Evolutionary conservation across 2,888 invertebrate species (phyloP).

Genomic region (Magallana nippona): DNA sequence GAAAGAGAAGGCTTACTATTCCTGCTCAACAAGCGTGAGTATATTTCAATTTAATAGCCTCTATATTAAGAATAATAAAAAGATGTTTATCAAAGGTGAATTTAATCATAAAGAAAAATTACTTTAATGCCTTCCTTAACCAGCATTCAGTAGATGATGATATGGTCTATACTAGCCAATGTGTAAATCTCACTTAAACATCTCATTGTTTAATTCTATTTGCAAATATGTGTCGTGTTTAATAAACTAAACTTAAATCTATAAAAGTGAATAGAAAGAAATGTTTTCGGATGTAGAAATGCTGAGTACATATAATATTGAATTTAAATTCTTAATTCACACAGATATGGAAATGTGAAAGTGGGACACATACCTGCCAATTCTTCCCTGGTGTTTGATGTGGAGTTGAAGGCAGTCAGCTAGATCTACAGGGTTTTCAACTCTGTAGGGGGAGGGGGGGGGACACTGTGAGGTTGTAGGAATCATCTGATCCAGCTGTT

Average conservation of each 20-base stretch:
- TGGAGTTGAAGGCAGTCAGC: constrained; percentile 91
- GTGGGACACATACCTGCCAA: constrained; percentile 89
- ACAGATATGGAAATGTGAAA: constrained; percentile 73
- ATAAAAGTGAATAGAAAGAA: background rate
- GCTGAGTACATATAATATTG: background rate
- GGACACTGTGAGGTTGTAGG: background rate
- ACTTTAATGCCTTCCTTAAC: no score
- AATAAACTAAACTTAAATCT: no score
- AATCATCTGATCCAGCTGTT: background rate
- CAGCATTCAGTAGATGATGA: no score
- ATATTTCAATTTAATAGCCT: background rate
- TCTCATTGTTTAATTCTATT: no score
- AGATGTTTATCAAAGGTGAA: no score
- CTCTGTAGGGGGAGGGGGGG: no score
- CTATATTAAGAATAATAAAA: no score
- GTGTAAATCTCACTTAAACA: no score
- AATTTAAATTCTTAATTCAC: background rate
- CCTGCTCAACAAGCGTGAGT: constrained; percentile 93
- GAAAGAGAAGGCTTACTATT: constrained; percentile 90
- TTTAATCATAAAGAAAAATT: no score
- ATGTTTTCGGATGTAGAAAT: background rate
- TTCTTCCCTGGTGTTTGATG: constrained; percentile 92
- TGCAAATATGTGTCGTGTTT: no score
- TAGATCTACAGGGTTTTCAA: constrained; percentile 71
- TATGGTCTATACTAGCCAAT: no score